Percentiles rank a stretch among this genome's conserved stretches.
These are phyloP conservation scores for Notothenia rossii DNA, from an alignment of 2,113 vertebrate species.

Conservation along the genomic window DNA sequence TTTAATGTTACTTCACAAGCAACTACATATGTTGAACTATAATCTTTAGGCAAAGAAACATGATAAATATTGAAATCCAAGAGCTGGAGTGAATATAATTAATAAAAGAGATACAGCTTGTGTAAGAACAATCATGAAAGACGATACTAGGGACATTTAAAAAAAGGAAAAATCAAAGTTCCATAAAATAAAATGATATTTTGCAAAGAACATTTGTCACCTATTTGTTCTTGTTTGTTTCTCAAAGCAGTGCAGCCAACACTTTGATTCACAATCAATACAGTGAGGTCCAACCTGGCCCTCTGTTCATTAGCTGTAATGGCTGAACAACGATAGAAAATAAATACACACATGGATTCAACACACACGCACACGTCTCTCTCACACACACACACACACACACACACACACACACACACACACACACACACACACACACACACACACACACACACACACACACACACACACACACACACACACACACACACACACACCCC, in stretches of 20 bases:
- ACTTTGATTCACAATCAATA: conserved; percentile 26
- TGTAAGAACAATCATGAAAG: neutral
- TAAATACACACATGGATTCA: neutral
- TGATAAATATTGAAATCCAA: conserved; percentile 17
- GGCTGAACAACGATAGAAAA: conserved; percentile 38
- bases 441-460: neutral
- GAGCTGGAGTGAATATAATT: conserved; percentile 4
- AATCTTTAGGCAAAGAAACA: neutral
- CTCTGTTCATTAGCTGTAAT: conserved; percentile 34
- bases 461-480: neutral
- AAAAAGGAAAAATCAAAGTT: neutral
- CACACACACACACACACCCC: no score
- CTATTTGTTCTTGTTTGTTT: conserved; percentile 17
- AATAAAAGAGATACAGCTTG: neutral
- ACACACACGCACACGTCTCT: neutral
- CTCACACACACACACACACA: neutral
- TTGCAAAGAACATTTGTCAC: neutral
- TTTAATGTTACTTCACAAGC: neutral
- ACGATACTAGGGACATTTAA: conserved; percentile 2
- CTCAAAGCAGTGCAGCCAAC: conserved; percentile 2
- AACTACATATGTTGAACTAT: neutral
- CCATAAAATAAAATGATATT: neutral
- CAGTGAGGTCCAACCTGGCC: neutral
- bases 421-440: no score
- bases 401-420: no score